These are phyloP conservation scores for Herpetotheres cachinnans DNA, from an alignment of 2,113 vertebrate species.

Conservation along the genomic window DNA sequence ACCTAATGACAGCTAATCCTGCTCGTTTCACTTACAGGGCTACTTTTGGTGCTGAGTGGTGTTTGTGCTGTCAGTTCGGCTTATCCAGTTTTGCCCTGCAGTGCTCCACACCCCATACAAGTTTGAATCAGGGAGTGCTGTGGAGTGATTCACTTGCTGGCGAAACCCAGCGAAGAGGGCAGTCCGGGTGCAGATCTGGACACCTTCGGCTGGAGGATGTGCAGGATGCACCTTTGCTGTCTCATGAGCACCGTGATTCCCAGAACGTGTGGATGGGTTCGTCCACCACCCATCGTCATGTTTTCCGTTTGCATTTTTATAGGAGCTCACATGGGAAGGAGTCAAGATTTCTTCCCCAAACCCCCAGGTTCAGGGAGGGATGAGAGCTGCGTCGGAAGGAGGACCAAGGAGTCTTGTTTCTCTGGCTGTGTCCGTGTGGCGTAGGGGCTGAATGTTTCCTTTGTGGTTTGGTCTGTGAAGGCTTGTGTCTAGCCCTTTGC, in stretches of 20 bases:
- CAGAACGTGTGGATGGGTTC: fast-evolving
- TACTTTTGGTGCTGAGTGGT: neutral
- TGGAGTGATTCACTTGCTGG: neutral
- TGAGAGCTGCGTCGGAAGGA: neutral
- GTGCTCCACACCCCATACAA: fast-evolving
- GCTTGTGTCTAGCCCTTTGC: conserved; percentile 57
- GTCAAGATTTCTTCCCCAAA: neutral
- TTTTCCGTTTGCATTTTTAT: neutral
- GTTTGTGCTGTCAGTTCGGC: neutral
- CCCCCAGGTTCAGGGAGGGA: neutral
- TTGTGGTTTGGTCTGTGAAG: conserved; percentile 50
- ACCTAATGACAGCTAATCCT: conserved; percentile 2
- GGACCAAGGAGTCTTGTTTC: neutral
- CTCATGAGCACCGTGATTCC: neutral
- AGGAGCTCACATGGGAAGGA: neutral
- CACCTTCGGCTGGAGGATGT: neutral
- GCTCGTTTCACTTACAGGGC: neutral
- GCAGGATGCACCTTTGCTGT: neutral
- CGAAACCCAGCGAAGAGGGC: neutral
- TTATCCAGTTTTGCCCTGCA: neutral
- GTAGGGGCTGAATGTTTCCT: conserved; percentile 44
- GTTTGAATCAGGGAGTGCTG: neutral
- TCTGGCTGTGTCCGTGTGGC: neutral
- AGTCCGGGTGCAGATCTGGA: neutral
- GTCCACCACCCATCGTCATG: fast-evolving